phyloP scores from a whole-genome alignment of 2,888 invertebrate genomes.

The Seira musarum region DNA sequence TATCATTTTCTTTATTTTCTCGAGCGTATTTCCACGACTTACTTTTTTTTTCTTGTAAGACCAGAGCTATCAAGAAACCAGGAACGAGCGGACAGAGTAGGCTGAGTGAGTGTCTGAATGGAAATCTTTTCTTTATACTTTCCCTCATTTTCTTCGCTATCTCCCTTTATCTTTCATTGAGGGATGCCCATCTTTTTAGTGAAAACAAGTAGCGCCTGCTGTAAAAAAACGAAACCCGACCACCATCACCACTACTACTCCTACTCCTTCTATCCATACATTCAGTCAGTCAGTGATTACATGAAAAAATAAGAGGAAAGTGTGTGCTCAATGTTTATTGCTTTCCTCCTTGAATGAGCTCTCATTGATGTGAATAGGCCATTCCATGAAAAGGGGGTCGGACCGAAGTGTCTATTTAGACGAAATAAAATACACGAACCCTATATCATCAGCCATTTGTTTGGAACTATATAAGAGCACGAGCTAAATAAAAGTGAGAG shows the following conservation, averaged over 20 bases:
- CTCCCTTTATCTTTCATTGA: background rate
- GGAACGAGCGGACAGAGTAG: conserved; percentile 7
- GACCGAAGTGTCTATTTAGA: conserved; percentile 9
- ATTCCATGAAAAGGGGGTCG: conserved; percentile 23
- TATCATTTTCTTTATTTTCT: conserved; percentile 36
- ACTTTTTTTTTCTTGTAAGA: conserved; percentile 5
- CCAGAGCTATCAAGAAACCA: background rate
- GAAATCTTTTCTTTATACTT: conserved; percentile 26
- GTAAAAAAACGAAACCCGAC: too few species aligned
- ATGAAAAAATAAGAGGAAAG: conserved; percentile 4
- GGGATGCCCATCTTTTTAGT: too few species aligned
- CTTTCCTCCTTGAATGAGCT: conserved; percentile 35
- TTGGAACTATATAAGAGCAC: too few species aligned
- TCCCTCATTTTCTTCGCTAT: background rate
- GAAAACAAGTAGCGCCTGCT: too few species aligned
- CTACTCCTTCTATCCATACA: too few species aligned
- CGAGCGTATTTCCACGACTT: conserved; percentile 16
- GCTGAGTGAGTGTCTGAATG: too few species aligned
- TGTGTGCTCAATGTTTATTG: conserved; percentile 35
- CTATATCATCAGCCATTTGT: too few species aligned
- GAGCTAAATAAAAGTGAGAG: too few species aligned
- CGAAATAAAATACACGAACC: too few species aligned
- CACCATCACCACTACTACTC: too few species aligned
- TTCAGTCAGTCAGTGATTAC: too few species aligned
- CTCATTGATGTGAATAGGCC: conserved; percentile 42